phyloP scores from a whole-genome alignment of 2,113 vertebrate genomes.

The Amia ocellicauda region DNA sequence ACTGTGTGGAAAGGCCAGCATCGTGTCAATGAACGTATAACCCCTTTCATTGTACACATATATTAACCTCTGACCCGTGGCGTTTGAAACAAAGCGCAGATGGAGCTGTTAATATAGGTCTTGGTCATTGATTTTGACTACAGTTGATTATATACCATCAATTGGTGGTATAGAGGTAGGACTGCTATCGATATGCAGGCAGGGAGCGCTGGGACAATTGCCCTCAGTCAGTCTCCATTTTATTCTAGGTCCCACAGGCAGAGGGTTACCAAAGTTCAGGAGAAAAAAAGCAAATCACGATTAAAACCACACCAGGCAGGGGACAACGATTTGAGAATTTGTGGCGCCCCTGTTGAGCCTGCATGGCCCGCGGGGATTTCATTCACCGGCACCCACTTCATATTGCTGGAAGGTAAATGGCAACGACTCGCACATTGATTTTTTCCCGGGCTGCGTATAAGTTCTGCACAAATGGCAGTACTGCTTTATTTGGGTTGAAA shows the following conservation, averaged over 20 bases:
- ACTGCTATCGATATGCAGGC: not conserved
- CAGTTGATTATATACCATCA: constrained; percentile 1
- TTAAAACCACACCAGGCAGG: constrained; percentile 32
- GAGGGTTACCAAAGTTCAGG: constrained; percentile 44
- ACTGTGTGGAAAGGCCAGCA: too few species aligned
- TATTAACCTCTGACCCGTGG: too few species aligned
- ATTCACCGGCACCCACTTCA: constrained; percentile 51
- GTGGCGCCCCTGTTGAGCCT: constrained; percentile 36
- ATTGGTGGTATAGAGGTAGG: constrained; percentile 4
- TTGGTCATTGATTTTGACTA: not conserved
- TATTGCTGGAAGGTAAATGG: constrained; percentile 57
- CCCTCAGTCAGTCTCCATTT: not conserved
- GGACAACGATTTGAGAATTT: constrained; percentile 43
- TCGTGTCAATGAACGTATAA: too few species aligned
- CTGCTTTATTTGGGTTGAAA: constrained; percentile 22
- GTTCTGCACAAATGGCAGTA: constrained; percentile 34
- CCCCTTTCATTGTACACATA: too few species aligned
- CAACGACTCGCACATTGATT: constrained; percentile 51
- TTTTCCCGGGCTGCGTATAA: constrained; percentile 34
- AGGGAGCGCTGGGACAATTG: not conserved
- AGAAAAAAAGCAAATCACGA: constrained; percentile 12
- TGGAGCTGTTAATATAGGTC: too few species aligned
- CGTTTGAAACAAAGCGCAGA: too few species aligned
- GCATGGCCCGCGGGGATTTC: constrained; percentile 47
- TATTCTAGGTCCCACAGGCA: constrained; percentile 10